Conservation (phyloP, 2,888 invertebrate species). For the Lingula anatina region DNA sequence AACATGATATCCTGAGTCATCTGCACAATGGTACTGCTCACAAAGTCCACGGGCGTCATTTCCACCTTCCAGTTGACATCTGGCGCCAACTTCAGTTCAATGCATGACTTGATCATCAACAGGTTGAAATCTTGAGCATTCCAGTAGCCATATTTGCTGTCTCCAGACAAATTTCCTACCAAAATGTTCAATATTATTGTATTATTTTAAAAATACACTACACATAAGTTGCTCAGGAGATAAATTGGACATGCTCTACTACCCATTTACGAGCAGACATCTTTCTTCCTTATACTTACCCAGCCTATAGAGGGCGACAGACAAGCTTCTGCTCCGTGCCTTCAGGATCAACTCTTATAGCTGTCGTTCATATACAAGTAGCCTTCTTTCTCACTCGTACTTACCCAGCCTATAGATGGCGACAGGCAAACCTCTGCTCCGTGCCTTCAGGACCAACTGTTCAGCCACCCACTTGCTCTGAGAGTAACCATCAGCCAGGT, state of each 20-base stretch:
- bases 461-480: slow-evolving; percentile 55
- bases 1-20: slow-evolving; percentile 37
- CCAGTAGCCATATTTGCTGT: slow-evolving; percentile 42
- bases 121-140: slow-evolving; percentile 52
- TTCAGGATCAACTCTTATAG: slow-evolving; percentile 47
- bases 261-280: no score
- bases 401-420: slow-evolving; percentile 51
- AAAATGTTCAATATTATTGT: no score
- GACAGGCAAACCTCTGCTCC: slow-evolving; percentile 47
- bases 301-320: slow-evolving; percentile 50
- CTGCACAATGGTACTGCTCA: slow-evolving; percentile 38
- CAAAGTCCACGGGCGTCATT: slow-evolving; percentile 54
- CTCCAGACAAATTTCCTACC: slow-evolving; percentile 51
- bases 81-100: slow-evolving; percentile 37
- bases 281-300: no score
- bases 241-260: no score
- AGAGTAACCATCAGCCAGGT: slow-evolving; percentile 49
- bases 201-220: no score
- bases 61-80: slow-evolving; percentile 49
- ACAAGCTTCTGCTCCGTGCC: slow-evolving; percentile 47
- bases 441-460: slow-evolving; percentile 45
- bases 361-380: no score
- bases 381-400: no score
- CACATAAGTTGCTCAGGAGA: no score
- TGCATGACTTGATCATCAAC: slow-evolving; percentile 44